These are phyloP conservation scores for Vidua chalybeata DNA, from an alignment of 2,113 vertebrate genomes.

Conservation along the genomic window DNA sequence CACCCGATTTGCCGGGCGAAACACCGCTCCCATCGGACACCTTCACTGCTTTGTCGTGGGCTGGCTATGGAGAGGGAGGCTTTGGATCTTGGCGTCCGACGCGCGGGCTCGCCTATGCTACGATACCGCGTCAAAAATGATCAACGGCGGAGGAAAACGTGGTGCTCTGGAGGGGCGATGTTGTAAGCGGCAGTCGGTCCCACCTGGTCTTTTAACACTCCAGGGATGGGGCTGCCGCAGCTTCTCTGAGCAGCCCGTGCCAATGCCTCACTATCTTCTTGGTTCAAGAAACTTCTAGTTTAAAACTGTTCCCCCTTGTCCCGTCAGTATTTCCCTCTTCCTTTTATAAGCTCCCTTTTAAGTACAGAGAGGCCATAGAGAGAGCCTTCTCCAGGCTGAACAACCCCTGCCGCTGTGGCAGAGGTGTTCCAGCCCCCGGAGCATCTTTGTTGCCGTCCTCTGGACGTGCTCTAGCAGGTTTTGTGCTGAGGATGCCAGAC, in stretches of 20 bases:
- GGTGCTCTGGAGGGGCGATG: neutral
- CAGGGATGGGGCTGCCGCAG: neutral
- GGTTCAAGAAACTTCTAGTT: neutral
- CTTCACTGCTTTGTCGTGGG: rapidly evolving
- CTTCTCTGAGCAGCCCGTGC: neutral
- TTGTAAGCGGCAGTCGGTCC: neutral
- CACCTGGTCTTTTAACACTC: neutral
- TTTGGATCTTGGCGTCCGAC: no score
- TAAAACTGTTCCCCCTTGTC: neutral
- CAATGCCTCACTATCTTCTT: neutral
- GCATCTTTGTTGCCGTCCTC: neutral
- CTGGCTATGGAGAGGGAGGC: neutral
- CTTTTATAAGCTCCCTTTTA: neutral
- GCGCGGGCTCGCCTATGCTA: neutral
- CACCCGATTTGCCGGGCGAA: rapidly evolving
- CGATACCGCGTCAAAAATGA: rapidly evolving
- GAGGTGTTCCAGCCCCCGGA: neutral
- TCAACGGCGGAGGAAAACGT: no score
- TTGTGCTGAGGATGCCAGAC: neutral
- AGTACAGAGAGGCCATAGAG: neutral
- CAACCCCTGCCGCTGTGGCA: neutral
- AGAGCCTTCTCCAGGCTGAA: neutral
- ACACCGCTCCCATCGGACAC: rapidly evolving
- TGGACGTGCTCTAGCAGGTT: neutral
- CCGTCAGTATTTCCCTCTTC: neutral